Evolutionary conservation across 2,113 vertebrate genomes (phyloP), one percentile per base, ranked within the genome.

Genomic region (Cebus imitator): DNA sequence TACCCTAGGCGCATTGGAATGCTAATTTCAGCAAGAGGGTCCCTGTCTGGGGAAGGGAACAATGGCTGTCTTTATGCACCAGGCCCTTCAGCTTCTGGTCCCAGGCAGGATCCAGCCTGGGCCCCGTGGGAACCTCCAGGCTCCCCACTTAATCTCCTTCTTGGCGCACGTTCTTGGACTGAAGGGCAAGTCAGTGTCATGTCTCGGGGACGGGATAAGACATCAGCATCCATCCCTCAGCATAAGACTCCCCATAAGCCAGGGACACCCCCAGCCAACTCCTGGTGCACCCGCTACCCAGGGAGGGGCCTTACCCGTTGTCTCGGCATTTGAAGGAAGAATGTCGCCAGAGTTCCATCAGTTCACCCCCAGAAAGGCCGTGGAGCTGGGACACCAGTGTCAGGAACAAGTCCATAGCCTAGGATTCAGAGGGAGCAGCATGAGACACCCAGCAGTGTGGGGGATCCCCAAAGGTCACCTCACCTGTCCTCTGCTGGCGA

Each of bases 261-360:
- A 50, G 23, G 37, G 50, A 32, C 10, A 30, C 3, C 10, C 11
- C 10, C 43, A 66, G 37, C 64, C 58, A 14, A 40, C 32, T 45
- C 66, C 85, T 3, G 16, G 55, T 5, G 58, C 17, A 8, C 30
- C 52, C 40, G 37, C 11, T 0, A 0, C 0, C 10, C 0, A 0
- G 23, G 50, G 35, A 50, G 11, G n/a, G 12, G 6, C 8, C 70
- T 99, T 98, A 99, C 99, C 99, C 99, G 95, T 99, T 98, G 96
- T 99, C 98, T 87, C 94, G 98, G 91, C 99, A 99, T 97, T 99
- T 99, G 95, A 99, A 99, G 1, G 99, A 99, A 3, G 98, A 98
- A 52, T 98, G 98, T 92, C 97, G 96, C 99, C 99, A 99, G 4
- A 99, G 94, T 0, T 94, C 98, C 96, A 92, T 97, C 83, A 99